A percentile compares a stretch with the other conserved stretches of the same genome.
These are phyloP conservation scores for Clupea harengus DNA, from an alignment of 2,113 vertebrate species.

Conservation along the genomic window DNA sequence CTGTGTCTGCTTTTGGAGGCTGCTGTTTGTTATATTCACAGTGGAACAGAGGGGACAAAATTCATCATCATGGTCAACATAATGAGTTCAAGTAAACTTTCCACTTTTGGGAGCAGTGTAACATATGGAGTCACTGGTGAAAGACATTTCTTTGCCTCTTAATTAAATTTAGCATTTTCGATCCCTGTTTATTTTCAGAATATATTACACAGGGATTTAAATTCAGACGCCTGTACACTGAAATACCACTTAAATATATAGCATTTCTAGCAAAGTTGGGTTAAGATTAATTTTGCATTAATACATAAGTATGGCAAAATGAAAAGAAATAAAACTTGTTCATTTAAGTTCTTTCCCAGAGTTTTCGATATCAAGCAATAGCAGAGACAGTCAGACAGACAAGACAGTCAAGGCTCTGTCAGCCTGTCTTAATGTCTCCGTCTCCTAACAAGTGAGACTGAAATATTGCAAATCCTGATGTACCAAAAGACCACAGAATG, in stretches of 20 bases:
- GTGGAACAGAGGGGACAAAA: not conserved
- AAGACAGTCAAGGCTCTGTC: conserved; percentile 21
- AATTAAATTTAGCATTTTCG: not conserved
- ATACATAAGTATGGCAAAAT: not conserved
- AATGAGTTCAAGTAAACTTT: not conserved
- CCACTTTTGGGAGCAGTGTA: not conserved
- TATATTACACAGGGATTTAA: not conserved
- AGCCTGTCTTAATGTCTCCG: conserved; percentile 33
- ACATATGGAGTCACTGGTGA: not conserved
- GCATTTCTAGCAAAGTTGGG: not conserved
- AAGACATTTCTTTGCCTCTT: too few species aligned
- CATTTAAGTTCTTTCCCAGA: not conserved
- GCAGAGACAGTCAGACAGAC: not conserved
- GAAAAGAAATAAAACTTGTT: not conserved
- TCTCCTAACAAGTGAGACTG: conserved; percentile 21
- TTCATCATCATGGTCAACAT: not conserved
- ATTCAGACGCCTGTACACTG: not conserved
- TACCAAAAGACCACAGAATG: not conserved
- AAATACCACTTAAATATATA: not conserved
- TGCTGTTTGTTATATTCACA: not conserved
- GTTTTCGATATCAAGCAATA: not conserved
- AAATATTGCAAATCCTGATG: conserved; percentile 45
- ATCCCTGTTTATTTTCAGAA: not conserved
- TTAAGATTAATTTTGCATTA: not conserved
- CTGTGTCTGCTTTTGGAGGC: not conserved